phyloP scores from a whole-genome alignment of 2,888 invertebrate genomes.

The Drosophila sordidapex region DNA sequence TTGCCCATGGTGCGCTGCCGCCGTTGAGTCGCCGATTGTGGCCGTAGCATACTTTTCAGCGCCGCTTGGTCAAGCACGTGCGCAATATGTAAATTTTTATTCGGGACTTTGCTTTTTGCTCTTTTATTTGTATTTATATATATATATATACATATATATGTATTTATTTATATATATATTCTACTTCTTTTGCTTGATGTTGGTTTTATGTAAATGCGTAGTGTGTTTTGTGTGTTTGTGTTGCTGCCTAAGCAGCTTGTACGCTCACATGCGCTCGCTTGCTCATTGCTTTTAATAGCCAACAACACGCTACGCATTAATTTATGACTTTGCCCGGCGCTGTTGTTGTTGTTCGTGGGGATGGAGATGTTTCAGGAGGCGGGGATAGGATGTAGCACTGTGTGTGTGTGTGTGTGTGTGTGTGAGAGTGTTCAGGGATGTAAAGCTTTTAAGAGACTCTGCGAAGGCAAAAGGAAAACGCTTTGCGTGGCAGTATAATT shows the following conservation, averaged over 20 bases:
- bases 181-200: constrained; percentile 67
- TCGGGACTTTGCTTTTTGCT: constrained; percentile 29
- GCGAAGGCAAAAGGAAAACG: constrained; percentile 27
- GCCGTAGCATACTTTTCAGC: constrained; percentile 51
- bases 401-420: background rate
- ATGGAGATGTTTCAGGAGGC: background rate
- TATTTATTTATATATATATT: constrained; percentile 23
- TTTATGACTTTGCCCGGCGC: constrained; percentile 66
- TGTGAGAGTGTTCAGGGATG: constrained; percentile 14
- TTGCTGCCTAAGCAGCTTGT: constrained; percentile 68
- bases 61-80: constrained; percentile 69
- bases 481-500: constrained; percentile 46
- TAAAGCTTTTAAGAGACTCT: constrained; percentile 53
- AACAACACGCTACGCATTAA: constrained; percentile 80
- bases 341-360: constrained; percentile 9
- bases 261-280: constrained; percentile 74
- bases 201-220: constrained; percentile 66
- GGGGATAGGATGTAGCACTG: background rate
- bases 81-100: constrained; percentile 73
- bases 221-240: constrained; percentile 33
- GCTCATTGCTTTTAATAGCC: constrained; percentile 80
- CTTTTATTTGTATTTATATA: constrained; percentile 36
- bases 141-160: constrained; percentile 21
- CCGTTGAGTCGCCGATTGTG: constrained; percentile 58
- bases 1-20: constrained; percentile 38